Evolutionary conservation across 64 coral and sea anemone species (phyloP).

Genomic region (Trachythela sp.): DNA sequence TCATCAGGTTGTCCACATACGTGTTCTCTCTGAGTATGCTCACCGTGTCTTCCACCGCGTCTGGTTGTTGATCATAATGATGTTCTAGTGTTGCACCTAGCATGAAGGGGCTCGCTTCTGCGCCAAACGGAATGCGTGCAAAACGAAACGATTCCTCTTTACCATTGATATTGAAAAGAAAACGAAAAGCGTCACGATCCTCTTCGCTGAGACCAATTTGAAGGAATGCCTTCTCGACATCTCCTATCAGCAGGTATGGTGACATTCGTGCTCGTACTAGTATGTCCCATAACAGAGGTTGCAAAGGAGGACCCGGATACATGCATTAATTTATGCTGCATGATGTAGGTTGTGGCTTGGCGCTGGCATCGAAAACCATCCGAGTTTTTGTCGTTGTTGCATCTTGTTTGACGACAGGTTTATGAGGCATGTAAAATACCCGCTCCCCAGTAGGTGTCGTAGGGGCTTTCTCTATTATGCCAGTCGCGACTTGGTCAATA

Average conservation of each 20-base stretch:
- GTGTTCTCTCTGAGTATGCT: background rate
- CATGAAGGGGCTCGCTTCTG: background rate
- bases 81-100: background rate
- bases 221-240: background rate
- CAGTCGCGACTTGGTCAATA: background rate
- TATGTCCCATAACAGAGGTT: background rate
- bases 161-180: background rate
- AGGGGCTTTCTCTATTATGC: background rate
- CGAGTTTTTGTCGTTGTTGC: background rate
- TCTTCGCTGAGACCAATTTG: background rate
- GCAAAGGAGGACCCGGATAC: background rate
- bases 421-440: background rate
- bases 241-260: background rate
- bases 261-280: background rate
- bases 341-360: background rate
- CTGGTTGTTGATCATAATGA: constrained; percentile 16
- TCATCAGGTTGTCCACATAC: background rate
- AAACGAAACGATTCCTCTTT: background rate
- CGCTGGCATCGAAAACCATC: constrained; percentile 5
- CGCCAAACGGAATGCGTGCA: background rate
- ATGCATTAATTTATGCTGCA: background rate
- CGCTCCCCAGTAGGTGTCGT: background rate
- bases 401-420: background rate
- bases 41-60: background rate
- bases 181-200: background rate